These are phyloP conservation scores for Ginglymostoma cirratum DNA, from an alignment of 2,113 vertebrate species.

Conservation along the genomic window DNA sequence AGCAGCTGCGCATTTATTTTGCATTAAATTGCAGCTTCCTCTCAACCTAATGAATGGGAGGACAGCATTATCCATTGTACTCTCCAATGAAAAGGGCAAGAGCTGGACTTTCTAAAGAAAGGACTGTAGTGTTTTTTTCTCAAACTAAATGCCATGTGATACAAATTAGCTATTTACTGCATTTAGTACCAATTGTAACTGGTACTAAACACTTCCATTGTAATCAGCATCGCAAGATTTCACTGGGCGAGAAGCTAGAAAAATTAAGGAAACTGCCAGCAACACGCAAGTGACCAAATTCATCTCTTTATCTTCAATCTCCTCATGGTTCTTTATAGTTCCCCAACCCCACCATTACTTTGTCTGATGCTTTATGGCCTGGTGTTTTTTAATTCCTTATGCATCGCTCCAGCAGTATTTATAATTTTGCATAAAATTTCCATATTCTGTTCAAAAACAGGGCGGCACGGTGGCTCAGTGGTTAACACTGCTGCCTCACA, in stretches of 20 bases:
- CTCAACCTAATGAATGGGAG: not conserved
- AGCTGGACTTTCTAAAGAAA: not conserved
- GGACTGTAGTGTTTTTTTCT: not conserved
- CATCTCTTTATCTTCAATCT: not conserved
- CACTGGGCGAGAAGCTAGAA: not conserved
- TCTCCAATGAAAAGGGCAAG: not conserved
- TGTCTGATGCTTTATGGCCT: not conserved
- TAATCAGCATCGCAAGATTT: not conserved
- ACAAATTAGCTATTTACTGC: not conserved
- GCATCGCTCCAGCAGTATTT: not conserved
- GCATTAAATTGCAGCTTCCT: not conserved
- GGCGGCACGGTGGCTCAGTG: too few relatives aligned
- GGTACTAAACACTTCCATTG: not conserved
- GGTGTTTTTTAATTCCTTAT: not conserved
- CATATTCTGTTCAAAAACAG: not conserved
- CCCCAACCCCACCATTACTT: not conserved
- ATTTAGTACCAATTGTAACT: not conserved
- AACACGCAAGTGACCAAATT: not conserved
- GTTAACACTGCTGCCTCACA: too few relatives aligned
- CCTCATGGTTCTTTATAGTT: not conserved
- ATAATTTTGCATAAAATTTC: not conserved
- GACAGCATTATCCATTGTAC: not conserved
- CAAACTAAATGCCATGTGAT: not conserved
- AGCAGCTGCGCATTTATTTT: slow-evolving; percentile 23
- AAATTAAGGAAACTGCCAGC: not conserved